These are phyloP conservation scores for Sarcophaga caerulescens DNA, from an alignment of 2,888 invertebrate genomes.

Conservation along the genomic window DNA sequence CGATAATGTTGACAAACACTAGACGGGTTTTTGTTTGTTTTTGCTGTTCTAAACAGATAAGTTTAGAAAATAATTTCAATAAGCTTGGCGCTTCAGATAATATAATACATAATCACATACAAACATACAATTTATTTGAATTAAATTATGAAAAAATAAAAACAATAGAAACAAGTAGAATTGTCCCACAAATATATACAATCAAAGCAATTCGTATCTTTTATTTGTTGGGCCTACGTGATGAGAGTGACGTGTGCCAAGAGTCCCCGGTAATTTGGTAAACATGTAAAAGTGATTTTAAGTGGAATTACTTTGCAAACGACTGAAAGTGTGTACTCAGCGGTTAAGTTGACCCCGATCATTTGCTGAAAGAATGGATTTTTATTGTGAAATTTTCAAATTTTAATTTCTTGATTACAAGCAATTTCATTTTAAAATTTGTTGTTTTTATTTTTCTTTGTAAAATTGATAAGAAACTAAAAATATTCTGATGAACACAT, in stretches of 20 bases:
- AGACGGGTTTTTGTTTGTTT: background rate
- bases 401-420: background rate
- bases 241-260: slow-evolving; percentile 50
- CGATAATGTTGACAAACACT: background rate
- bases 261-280: background rate
- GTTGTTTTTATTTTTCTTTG: too few relatives aligned
- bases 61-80: background rate
- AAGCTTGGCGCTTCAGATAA: slow-evolving; percentile 6
- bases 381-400: slow-evolving; percentile 11
- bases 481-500: too few relatives aligned
- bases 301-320: background rate
- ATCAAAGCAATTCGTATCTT: slow-evolving; percentile 16
- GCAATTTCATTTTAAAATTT: background rate
- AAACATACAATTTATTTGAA: slow-evolving; percentile 13
- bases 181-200: background rate
- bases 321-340: too few relatives aligned
- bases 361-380: background rate
- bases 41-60: background rate
- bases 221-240: slow-evolving; percentile 54
- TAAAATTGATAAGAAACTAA: too few relatives aligned
- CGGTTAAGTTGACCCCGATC: too few relatives aligned
- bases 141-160: slow-evolving; percentile 6
- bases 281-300: too few relatives aligned
- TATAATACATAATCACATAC: slow-evolving; percentile 4
- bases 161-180: slow-evolving; percentile 28